Evolutionary conservation across 2,797 vertebrate genomes (phyloP).

Genomic region (Anguilla pacifica): DNA sequence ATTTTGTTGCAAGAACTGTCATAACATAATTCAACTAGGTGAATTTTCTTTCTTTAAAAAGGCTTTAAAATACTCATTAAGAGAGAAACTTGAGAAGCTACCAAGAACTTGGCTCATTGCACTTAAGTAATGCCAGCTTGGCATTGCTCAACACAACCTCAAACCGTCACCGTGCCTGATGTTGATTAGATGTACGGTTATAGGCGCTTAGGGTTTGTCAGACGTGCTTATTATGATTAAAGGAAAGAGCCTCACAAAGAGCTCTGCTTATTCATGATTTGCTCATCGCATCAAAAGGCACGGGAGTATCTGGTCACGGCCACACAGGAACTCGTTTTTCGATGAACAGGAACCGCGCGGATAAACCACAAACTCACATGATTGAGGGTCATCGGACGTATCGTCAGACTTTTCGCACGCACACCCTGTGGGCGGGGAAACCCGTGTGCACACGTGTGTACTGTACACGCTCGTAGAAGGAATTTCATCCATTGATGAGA

Average conservation of each 20-base stretch:
- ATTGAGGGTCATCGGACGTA: neutral
- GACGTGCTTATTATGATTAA: constrained; percentile 23
- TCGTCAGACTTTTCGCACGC: neutral
- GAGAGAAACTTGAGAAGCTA: neutral
- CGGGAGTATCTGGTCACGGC: neutral
- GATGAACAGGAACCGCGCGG: neutral
- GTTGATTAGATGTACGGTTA: constrained; percentile 28
- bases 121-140: too few relatives aligned
- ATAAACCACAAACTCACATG: neutral
- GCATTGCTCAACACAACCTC: neutral
- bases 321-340: constrained; percentile 1
- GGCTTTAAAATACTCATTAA: neutral
- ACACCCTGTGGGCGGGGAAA: neutral
- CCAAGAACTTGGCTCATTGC: neutral
- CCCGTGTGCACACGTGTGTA: neutral
- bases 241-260: constrained; percentile 7
- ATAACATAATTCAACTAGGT: neutral
- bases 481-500: neutral
- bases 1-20: neutral
- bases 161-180: constrained; percentile 16
- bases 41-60: neutral
- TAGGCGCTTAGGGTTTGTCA: constrained; percentile 22
- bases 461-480: neutral
- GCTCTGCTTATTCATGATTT: constrained; percentile 31
- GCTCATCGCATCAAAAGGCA: constrained; percentile 33